Percentiles rank a stretch among this genome's conserved stretches.
These are phyloP conservation scores for Nothobranchius furzeri DNA, from an alignment of 2,113 vertebrate genomes.

Conservation along the genomic window DNA sequence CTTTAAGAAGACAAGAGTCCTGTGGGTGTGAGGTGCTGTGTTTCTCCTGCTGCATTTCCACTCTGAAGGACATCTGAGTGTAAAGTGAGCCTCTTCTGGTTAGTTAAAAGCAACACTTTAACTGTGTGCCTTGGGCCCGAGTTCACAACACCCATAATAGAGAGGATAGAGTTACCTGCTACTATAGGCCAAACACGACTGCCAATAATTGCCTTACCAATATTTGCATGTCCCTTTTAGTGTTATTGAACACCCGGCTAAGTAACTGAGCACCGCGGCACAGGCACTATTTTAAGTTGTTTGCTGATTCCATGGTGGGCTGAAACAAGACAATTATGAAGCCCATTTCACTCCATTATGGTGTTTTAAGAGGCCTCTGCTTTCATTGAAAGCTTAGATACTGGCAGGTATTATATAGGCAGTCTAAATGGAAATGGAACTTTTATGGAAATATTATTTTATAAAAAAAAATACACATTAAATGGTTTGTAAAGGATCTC, in stretches of 20 bases:
- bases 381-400: slow-evolving; percentile 58
- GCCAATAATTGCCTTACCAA: slow-evolving; percentile 80
- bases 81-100: slow-evolving; percentile 73
- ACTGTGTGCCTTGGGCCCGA: slow-evolving; percentile 58
- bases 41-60: slow-evolving; percentile 69
- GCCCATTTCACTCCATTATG: slow-evolving; percentile 72
- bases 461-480: background rate
- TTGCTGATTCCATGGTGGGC: slow-evolving; percentile 67
- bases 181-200: slow-evolving; percentile 74
- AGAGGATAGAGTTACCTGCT: slow-evolving; percentile 78
- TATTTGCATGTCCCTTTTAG: slow-evolving; percentile 79
- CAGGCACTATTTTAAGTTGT: slow-evolving; percentile 75
- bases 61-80: slow-evolving; percentile 58
- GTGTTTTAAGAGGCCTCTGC: slow-evolving; percentile 49
- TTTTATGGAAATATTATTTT: slow-evolving; percentile 15
- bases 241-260: slow-evolving; percentile 77
- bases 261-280: slow-evolving; percentile 66
- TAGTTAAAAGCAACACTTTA: slow-evolving; percentile 69
- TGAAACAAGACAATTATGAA: slow-evolving; percentile 71
- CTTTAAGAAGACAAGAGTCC: slow-evolving; percentile 33
- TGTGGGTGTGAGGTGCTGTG: slow-evolving; percentile 55
- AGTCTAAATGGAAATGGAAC: slow-evolving; percentile 12
- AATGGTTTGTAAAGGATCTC: slow-evolving; percentile 1
- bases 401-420: slow-evolving; percentile 11
- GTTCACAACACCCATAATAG: slow-evolving; percentile 76